Evolutionary conservation across 2,888 invertebrate genomes (phyloP).

Genomic region (Hybos culiciformis): DNA sequence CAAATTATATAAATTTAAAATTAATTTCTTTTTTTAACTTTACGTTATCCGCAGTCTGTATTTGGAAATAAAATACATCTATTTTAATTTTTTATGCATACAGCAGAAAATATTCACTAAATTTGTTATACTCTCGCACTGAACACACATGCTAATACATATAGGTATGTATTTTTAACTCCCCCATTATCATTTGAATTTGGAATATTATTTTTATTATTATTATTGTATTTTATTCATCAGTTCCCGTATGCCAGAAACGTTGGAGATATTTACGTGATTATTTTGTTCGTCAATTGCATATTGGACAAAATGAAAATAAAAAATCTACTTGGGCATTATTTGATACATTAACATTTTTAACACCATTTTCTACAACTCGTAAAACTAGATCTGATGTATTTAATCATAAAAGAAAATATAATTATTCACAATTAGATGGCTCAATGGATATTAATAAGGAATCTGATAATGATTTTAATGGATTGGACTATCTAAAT

Average conservation of each 20-base stretch:
- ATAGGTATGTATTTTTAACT: too few species aligned
- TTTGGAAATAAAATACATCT: too few species aligned
- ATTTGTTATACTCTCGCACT: too few species aligned
- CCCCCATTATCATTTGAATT: not conserved
- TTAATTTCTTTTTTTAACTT: too few species aligned
- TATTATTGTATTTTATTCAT: slow-evolving; percentile 13
- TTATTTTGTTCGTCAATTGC: slow-evolving; percentile 19
- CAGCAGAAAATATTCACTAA: too few species aligned
- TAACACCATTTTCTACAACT: slow-evolving; percentile 11
- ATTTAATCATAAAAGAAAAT: not conserved
- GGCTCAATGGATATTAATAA: slow-evolving; percentile 4
- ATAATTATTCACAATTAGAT: not conserved
- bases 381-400: slow-evolving; percentile 4
- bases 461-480: slow-evolving; percentile 5
- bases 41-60: too few species aligned
- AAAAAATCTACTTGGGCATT: slow-evolving; percentile 11
- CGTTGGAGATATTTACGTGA: slow-evolving; percentile 19
- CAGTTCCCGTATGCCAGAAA: slow-evolving; percentile 19
- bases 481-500: slow-evolving; percentile 9
- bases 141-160: too few species aligned
- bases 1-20: too few species aligned
- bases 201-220: not conserved
- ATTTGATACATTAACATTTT: slow-evolving; percentile 11
- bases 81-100: too few species aligned
- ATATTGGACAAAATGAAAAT: not conserved